These are phyloP conservation scores for Clostera curtula DNA, from an alignment of 2,888 invertebrate species.

Conservation along the genomic window DNA sequence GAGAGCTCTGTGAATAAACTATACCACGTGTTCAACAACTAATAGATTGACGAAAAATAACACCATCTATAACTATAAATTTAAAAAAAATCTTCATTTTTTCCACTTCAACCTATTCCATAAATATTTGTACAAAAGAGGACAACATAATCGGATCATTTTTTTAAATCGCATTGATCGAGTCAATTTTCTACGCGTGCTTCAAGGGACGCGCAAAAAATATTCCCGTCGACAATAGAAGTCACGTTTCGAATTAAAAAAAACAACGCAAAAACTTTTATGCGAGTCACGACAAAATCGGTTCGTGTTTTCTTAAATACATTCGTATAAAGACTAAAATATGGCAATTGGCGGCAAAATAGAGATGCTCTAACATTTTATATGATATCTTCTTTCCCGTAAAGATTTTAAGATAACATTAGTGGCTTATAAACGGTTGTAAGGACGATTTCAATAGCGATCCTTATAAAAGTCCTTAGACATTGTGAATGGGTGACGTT, in stretches of 20 bases:
- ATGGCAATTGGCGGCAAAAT: slow-evolving; percentile 4
- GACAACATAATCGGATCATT: slow-evolving; percentile 26
- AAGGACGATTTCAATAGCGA: slow-evolving; percentile 38
- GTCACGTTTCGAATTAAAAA: slow-evolving; percentile 56
- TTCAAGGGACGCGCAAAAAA: slow-evolving; percentile 46
- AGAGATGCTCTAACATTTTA: slow-evolving; percentile 29
- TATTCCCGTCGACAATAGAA: slow-evolving; percentile 31
- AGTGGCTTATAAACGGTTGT: slow-evolving; percentile 72
- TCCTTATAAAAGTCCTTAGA: slow-evolving; percentile 25
- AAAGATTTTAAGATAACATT: slow-evolving; percentile 69
- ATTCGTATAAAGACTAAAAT: slow-evolving; percentile 6
- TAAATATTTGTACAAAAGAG: slow-evolving; percentile 28
- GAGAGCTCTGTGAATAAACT: too few species aligned
- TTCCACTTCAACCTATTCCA: slow-evolving; percentile 7
- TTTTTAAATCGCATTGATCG: slow-evolving; percentile 23
- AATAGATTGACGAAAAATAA: too few species aligned
- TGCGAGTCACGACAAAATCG: too few species aligned
- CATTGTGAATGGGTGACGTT: slow-evolving; percentile 61
- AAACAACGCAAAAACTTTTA: too few species aligned
- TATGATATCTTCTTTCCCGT: slow-evolving; percentile 51
- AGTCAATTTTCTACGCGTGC: slow-evolving; percentile 60
- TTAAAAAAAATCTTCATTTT: not conserved
- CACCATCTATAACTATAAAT: too few species aligned
- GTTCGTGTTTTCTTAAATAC: too few species aligned
- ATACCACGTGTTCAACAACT: too few species aligned